Conservation (phyloP, 2,113 vertebrate genomes). For the Erythrolamprus reginae region DNA sequence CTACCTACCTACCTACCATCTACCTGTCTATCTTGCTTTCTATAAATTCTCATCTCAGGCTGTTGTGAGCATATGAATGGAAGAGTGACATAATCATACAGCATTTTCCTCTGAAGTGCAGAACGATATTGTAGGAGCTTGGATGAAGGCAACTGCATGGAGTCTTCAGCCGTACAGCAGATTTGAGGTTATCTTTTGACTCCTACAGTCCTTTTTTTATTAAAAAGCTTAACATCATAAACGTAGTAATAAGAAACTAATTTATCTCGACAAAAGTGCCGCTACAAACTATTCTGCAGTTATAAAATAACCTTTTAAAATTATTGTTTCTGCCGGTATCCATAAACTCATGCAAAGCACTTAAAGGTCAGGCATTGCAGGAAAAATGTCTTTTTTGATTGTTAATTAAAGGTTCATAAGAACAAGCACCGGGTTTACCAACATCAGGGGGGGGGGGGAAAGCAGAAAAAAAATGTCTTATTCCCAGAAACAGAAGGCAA, state of each 20-base stretch:
- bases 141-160: not conserved
- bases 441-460: no score
- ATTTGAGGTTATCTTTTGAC: slow-evolving; percentile 55
- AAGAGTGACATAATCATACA: not conserved
- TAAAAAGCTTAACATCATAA: slow-evolving; percentile 60
- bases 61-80: not conserved
- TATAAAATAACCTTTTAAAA: slow-evolving; percentile 50
- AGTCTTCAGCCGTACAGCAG: slow-evolving; percentile 19
- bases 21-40: not conserved
- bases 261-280: slow-evolving; percentile 55
- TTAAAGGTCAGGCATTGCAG: slow-evolving; percentile 58
- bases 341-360: slow-evolving; percentile 47
- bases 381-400: slow-evolving; percentile 50
- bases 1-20: no score
- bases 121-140: not conserved
- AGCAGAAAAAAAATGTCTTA: not conserved
- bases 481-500: not conserved
- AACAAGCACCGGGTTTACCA: slow-evolving; percentile 14
- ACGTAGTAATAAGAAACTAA: slow-evolving; percentile 54
- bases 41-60: not conserved
- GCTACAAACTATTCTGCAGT: slow-evolving; percentile 46
- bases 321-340: slow-evolving; percentile 54
- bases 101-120: not conserved
- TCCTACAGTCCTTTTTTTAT: slow-evolving; percentile 51
- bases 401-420: slow-evolving; percentile 56